Base-by-base conservation (phyloP, 2,888 invertebrate species). In the Brachyopa scutellaris region DNA sequence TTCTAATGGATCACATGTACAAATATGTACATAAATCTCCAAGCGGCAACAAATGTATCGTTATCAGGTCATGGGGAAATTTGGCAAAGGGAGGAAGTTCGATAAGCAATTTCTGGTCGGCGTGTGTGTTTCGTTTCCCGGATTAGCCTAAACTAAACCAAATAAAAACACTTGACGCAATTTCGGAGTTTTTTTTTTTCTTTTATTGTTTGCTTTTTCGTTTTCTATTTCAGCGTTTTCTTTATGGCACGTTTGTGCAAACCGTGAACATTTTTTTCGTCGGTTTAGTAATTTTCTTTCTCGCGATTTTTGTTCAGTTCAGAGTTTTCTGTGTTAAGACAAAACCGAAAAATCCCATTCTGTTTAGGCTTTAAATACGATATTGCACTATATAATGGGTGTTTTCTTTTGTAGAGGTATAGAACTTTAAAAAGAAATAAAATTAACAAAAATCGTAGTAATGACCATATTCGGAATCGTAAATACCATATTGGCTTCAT, bases 241-340 rank as follows among this genome's bases (percentile, higher is more conserved):
- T 49, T 49, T 49, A 29, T 49, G 17, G 49, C 49, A 49, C 29
- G 49, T 29, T 49, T n/a, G 29, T 26, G 15, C 29, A 17, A 29
- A 49, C 9, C 29, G 29, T 49, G 17, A 29, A 49, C 15, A 29
- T 17, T 49, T 29, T 4, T 8, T 29, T 29, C 6, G 15, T 23
- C 11, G 2, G 19, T 23, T 5, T 19, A 11, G 5, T 9, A 23
- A 21, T 23, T 23, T 38, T 40, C 17, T 15, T 40, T 40, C 8
- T 17, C 17, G n/a, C 40, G 40, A 40, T 9, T 9, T 15, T 17
- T 40, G 17, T 17, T 40, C 17, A 40, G 17, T 17, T 40, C 15
- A 40, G 17, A 40, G 13, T 47, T 23, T 23, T 23, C 0, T 47
- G 40, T 9, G 40, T 17, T 2, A 40, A 40, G 17, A 11, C 2